Evolutionary conservation across 2,797 vertebrate genomes (phyloP), one percentile per base, ranked within the genome.

Genomic region (Paratrypauchen microcephalus): DNA sequence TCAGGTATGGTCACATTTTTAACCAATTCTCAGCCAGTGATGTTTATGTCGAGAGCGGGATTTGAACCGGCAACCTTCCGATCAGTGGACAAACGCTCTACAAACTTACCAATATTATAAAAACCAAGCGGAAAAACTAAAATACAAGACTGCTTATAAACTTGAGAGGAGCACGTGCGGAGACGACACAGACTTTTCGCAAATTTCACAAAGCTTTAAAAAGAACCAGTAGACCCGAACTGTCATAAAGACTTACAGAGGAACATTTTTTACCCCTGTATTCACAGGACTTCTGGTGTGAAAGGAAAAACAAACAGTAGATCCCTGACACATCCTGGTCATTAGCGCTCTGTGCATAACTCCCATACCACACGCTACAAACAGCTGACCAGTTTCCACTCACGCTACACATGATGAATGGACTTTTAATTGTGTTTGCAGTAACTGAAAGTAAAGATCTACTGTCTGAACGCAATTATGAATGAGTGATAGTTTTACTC

Each of bases 171-270:
- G 69, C 69, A 61, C 67, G 45, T 76, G 65, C 26, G 48, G 67
- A 82, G 76, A 59, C 63, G 74, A 80, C 81, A 59, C 73, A 82
- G 81, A 75, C 68, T 18, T 82, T 79, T 82, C 78, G 76, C 65
- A 3, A 50, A 48, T 0, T 0, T 76, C 55, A 73, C 66, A 45
- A 69, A 79, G 61, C 68, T 70, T 63, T 79, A 76, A 79, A 76
- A 71, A 5, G 26, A 59, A 78, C 68, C 64, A 77, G 70, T 30
- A 57, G 74, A 68, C 47, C 11, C 2, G 11, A 41, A 13, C 39
- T 41, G 39, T 70, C 56, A 45, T 59, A 60, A 76, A 69, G 65
- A 30, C 59, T 69, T 86, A 86, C 83, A 86, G 76, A 84, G 83
- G 76, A 89, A 84, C 70, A 60, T 75, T 82, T 2, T 32, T 66